phyloP scores from a whole-genome alignment of 2,797 vertebrate genomes.

The Enteromius fasciolatus region DNA sequence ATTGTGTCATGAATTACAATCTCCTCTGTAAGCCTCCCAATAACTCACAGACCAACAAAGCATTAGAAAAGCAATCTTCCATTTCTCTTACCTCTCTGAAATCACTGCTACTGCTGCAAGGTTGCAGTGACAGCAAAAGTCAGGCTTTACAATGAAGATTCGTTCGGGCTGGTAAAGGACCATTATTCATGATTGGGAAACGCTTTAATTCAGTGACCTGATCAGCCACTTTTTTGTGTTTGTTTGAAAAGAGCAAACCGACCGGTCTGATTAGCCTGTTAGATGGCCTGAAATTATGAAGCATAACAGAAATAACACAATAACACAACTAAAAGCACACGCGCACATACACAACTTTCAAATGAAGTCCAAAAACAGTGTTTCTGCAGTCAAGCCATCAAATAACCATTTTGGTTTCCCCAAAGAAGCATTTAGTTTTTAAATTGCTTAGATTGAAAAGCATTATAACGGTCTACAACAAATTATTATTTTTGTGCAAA shows the following conservation, averaged over 20 bases:
- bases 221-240: not conserved
- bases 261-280: not conserved
- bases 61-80: not conserved
- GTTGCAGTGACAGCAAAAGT: slow-evolving; percentile 3
- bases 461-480: not conserved
- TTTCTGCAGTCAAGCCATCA: not conserved
- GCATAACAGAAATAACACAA: not conserved
- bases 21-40: slow-evolving; percentile 10
- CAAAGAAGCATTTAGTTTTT: not conserved
- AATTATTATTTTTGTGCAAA: too few species aligned
- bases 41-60: slow-evolving; percentile 7
- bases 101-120: not conserved
- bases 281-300: not conserved
- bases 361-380: not conserved
- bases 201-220: not conserved
- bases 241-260: slow-evolving; percentile 11
- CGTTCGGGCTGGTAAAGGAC: not conserved
- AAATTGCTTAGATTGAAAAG: not conserved
- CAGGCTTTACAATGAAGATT: not conserved
- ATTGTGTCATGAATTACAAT: not conserved
- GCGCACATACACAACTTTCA: not conserved
- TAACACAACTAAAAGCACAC: not conserved
- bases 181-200: not conserved
- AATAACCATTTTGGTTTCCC: not conserved
- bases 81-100: not conserved